phyloP scores from a whole-genome alignment of 2,113 vertebrate genomes.

The Vidua macroura region DNA sequence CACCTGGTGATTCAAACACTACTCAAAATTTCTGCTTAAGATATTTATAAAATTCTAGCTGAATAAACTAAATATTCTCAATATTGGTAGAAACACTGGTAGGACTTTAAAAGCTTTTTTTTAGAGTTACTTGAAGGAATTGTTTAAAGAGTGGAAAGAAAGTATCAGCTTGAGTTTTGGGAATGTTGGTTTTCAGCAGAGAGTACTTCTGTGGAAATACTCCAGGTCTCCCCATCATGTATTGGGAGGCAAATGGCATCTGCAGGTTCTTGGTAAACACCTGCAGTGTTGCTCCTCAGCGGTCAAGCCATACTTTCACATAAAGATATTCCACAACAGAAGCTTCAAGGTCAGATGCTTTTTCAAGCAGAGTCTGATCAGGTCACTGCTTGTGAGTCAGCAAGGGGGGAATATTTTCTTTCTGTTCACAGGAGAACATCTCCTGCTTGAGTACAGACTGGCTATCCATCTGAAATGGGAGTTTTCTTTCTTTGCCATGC shows the following conservation, averaged over 20 bases:
- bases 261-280: not conserved
- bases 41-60: not conserved
- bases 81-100: not conserved
- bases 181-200: not conserved
- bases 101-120: not conserved
- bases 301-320: not conserved
- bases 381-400: slow-evolving; percentile 38
- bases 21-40: not conserved
- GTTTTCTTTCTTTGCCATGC: not conserved
- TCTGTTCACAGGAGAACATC: not conserved
- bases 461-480: not conserved
- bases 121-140: not conserved
- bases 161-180: not conserved
- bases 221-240: not conserved
- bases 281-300: not conserved
- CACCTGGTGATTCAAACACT: not conserved
- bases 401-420: not conserved
- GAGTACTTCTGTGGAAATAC: not conserved
- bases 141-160: not conserved
- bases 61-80: not conserved
- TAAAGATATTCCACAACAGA: not conserved
- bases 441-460: not conserved
- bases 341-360: slow-evolving; percentile 44
- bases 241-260: not conserved
- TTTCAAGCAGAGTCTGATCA: slow-evolving; percentile 23